Conservation (phyloP, 2,113 vertebrate genomes). For the Speoplatyrhinus poulsoni region DNA sequence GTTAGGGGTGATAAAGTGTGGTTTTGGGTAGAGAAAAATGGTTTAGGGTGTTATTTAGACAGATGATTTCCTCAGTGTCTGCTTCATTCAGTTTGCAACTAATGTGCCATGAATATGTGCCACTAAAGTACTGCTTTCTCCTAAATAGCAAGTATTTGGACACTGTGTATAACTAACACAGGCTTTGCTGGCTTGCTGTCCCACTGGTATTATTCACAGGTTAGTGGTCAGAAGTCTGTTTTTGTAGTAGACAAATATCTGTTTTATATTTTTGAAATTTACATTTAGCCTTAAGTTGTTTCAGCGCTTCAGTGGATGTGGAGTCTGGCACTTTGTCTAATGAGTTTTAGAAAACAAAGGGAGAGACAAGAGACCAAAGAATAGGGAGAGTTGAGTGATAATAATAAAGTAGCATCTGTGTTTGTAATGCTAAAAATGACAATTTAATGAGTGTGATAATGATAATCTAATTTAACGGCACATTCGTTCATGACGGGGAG, state of each 20-base stretch:
- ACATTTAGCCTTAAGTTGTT: slow-evolving; percentile 1
- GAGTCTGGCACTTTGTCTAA: slow-evolving; percentile 27
- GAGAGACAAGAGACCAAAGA: slow-evolving; percentile 14
- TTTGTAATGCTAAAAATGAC: slow-evolving; percentile 60
- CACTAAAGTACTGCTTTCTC: too few species aligned
- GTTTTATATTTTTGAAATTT: neutral
- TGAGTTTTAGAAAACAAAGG: slow-evolving; percentile 26
- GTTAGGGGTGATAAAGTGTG: slow-evolving; percentile 39
- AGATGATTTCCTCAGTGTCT: slow-evolving; percentile 21
- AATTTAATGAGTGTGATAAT: slow-evolving; percentile 71
- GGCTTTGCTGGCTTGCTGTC: too few species aligned
- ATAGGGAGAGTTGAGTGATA: slow-evolving; percentile 27
- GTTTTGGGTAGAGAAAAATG: neutral
- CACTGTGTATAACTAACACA: too few species aligned
- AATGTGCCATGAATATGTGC: neutral
- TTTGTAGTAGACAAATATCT: too few species aligned
- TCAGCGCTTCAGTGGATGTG: slow-evolving; percentile 19
- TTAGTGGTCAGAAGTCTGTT: too few species aligned
- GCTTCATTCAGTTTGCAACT: slow-evolving; percentile 7
- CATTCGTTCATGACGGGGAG: slow-evolving; percentile 50
- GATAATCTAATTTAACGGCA: slow-evolving; percentile 62
- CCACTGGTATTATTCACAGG: too few species aligned
- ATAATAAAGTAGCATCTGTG: slow-evolving; percentile 58
- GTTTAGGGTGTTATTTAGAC: slow-evolving; percentile 12
- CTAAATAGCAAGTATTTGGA: neutral